Conservation (phyloP, 2,888 invertebrate species). For the Epinotia brunnichana region DNA sequence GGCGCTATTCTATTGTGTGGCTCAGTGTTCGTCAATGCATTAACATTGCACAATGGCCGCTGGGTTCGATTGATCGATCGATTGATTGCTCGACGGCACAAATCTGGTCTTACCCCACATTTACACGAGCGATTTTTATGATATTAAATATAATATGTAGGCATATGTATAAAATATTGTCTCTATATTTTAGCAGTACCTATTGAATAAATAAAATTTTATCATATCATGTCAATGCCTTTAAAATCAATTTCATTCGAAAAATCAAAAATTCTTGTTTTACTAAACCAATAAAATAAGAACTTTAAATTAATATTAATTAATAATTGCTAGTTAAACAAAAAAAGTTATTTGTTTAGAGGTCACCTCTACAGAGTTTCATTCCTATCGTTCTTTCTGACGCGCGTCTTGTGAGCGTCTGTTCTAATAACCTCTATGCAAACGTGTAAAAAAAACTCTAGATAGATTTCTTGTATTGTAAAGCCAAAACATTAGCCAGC, state of each 20-base stretch:
- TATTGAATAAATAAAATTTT: too few relatives aligned
- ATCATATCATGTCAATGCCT: too few relatives aligned
- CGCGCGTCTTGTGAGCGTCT: background rate
- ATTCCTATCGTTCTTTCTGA: background rate
- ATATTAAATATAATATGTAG: background rate
- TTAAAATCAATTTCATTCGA: too few relatives aligned
- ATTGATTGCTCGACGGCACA: background rate
- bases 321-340: background rate
- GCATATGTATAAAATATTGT: background rate
- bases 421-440: background rate
- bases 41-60: constrained; percentile 45
- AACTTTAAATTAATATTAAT: background rate
- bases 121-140: background rate
- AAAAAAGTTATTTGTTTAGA: background rate
- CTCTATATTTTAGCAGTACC: too few relatives aligned
- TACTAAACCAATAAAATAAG: too few relatives aligned
- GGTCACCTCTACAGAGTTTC: background rate
- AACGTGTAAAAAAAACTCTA: background rate
- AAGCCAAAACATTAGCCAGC: constrained; percentile 4
- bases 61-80: constrained; percentile 39
- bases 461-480: background rate
- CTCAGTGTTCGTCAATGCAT: background rate
- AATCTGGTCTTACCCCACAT: background rate
- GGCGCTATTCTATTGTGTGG: background rate
- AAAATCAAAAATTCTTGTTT: too few relatives aligned